Evolutionary conservation across 92 coral and sea anemone genomes (phyloP), one percentile per base, ranked within the genome.

Genomic region (Siderastrea siderea): DNA sequence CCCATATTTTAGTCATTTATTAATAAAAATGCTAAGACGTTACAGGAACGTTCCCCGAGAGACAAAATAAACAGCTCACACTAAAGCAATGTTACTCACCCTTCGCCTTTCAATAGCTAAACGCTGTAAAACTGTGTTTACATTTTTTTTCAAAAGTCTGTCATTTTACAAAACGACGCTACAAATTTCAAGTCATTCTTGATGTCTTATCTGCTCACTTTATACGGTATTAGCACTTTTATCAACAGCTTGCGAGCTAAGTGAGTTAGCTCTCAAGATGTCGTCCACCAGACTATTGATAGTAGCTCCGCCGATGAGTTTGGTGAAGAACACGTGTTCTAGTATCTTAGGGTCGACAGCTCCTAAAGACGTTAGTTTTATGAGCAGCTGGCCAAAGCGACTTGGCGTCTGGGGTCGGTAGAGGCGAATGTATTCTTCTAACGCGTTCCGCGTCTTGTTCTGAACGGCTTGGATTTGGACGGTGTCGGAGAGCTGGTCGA

Each of bases 391-490:
- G 5, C 99, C 99, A 79, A 96, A 94, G 67, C 99, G 93, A 57
- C 94, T 93, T 12, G 98, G 96, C 8, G 89, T 71, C 14, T 92
- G 94, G 3, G 93, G 90, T 15, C 82, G 90, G 82, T 93, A 88
- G 11, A 94, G 84, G 47, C 95, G 94, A 7, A 94, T 91, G 78
- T 98, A 95, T 17, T 98, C 99, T 71, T 98, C 99, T 59, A 98
- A 82, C 8, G 99, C 99, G 77, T 96, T 96, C 75, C 96, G 98
- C 15, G 98, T 94, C 91, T 98, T 98, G 83, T 98, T 98, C 68
- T 98, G 99, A 52, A 96, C 95, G 5, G 98, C 99, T 89, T 98
- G 99, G 6, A 98, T 93, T 78, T 98, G 99, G 47, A 96, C 91
- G 26, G 94, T 88, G 83, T 98, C 99, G 0, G 96, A 89, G 48